phyloP scores from a whole-genome alignment of 2,797 vertebrate species.

The Scyliorhinus canicula region DNA sequence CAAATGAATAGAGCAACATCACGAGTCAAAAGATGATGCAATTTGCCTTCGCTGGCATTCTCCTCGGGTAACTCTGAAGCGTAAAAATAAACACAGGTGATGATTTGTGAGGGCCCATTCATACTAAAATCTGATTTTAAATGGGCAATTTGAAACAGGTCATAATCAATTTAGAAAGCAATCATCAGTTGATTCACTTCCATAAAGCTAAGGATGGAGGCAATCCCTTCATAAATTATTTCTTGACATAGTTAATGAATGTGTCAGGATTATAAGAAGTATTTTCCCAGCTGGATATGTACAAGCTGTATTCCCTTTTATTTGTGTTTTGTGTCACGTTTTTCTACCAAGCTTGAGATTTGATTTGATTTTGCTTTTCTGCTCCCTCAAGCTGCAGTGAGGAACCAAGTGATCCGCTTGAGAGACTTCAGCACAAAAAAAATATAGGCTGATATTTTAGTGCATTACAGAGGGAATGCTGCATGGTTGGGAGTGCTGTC shows the following conservation, averaged over 20 bases:
- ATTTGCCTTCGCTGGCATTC: background rate
- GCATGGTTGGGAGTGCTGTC: background rate
- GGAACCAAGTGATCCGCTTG: background rate
- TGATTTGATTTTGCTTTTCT: background rate
- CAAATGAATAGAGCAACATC: background rate
- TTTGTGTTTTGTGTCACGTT: background rate
- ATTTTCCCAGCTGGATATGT: slow-evolving; percentile 6
- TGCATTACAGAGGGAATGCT: background rate
- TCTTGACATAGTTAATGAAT: slow-evolving; percentile 32
- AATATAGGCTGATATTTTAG: background rate
- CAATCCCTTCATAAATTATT: slow-evolving; percentile 31
- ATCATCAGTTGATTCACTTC: background rate
- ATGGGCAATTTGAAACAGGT: background rate
- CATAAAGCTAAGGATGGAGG: background rate
- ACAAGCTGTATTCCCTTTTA: slow-evolving; percentile 3
- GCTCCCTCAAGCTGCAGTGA: background rate
- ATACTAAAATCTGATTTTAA: slow-evolving; percentile 5
- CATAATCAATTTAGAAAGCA: background rate
- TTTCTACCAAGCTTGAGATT: background rate
- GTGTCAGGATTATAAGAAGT: slow-evolving; percentile 16
- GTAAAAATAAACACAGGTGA: background rate
- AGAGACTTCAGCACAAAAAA: background rate
- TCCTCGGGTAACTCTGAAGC: background rate
- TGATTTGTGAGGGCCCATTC: background rate
- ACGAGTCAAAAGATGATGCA: background rate